Evolutionary conservation across 2,113 vertebrate genomes (phyloP).

Genomic region (Geococcyx californianus): DNA sequence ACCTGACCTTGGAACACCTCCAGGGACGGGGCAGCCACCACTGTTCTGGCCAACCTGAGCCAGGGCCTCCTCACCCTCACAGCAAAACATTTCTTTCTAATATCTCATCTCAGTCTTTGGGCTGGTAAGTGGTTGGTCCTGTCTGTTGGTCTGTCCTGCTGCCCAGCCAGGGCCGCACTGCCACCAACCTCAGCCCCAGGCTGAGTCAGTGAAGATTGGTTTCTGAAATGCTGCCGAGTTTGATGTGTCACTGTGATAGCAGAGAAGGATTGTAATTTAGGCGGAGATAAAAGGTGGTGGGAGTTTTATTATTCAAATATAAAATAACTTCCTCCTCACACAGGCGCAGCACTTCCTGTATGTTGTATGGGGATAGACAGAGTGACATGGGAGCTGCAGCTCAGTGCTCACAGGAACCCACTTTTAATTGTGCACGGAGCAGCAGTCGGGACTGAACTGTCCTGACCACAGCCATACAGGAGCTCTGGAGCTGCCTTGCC

Average conservation of each 20-base stretch:
- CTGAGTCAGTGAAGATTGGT: too few species aligned
- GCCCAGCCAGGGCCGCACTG: not conserved
- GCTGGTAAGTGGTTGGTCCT: not conserved
- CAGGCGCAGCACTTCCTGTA: not conserved
- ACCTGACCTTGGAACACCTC: too few species aligned
- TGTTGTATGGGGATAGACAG: not conserved
- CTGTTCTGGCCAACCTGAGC: too few species aligned
- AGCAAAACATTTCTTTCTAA: too few species aligned
- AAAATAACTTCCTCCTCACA: constrained; percentile 16
- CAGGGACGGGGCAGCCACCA: too few species aligned
- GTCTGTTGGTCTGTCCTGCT: not conserved
- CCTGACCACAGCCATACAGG: accelerated
- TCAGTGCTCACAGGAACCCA: accelerated
- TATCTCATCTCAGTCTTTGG: too few species aligned
- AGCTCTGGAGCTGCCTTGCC: not conserved
- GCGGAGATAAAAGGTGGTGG: constrained; percentile 36
- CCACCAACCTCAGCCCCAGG: accelerated
- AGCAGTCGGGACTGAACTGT: accelerated
- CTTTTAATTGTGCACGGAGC: accelerated
- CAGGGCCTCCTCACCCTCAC: too few species aligned
- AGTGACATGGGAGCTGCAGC: not conserved
- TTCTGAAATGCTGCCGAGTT: not conserved
- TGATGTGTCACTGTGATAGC: not conserved
- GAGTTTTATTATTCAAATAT: constrained; percentile 49
- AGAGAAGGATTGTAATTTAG: not conserved